Base-by-base conservation (phyloP, 2,888 invertebrate genomes). In the Entomobrya proxima region DNA sequence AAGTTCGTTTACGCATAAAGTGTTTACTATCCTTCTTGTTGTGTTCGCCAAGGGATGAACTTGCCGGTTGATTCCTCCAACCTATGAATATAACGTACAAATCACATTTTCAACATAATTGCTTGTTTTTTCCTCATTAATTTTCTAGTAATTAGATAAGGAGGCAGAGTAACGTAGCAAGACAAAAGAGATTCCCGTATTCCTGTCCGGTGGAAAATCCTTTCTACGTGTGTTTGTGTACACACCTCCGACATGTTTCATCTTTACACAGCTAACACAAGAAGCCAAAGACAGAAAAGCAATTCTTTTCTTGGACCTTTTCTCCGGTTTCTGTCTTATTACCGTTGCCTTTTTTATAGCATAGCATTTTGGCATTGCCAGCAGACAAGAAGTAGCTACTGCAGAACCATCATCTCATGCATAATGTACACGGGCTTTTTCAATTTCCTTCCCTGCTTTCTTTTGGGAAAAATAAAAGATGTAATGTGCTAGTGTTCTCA, bases 101-200 rank as follows among this genome's bases (percentile, higher is more conserved):
- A n/a, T 24, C 24, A 27, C 13, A 24, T 44, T 40, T 47, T 2
- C 30, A n/a, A n/a, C n/a, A n/a, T n/a, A n/a, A n/a, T 50, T 50
- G 2, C 55, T 11, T 76, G 11, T 21, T 6, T 37, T 27, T 69
- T 52, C 15, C 35, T 24, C 67, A 52, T 79, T 69, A 79, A 69
- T 79, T 35, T 47, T 24, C 21, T 61, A 69, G 40, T 69, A 79
- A 79, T 79, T 79, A 79, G 69, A 67, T 78, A 50, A 47, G 47
- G 77, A 21, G 47, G 2, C 11, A 32, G 30, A 61, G 11, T 61
- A 64, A 35, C 21, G 35, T 64, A 37, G 37, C 64, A 37, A 9
- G 27, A 30, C 44, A 5, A 47, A 69, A 40, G 15, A 1, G 6
- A 24, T 69, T 27, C 30, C 18, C 35, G 44, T 18, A 35, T 21